Evolutionary conservation across 2,113 vertebrate species (phyloP).

Genomic region (Platycercus adscitus): DNA sequence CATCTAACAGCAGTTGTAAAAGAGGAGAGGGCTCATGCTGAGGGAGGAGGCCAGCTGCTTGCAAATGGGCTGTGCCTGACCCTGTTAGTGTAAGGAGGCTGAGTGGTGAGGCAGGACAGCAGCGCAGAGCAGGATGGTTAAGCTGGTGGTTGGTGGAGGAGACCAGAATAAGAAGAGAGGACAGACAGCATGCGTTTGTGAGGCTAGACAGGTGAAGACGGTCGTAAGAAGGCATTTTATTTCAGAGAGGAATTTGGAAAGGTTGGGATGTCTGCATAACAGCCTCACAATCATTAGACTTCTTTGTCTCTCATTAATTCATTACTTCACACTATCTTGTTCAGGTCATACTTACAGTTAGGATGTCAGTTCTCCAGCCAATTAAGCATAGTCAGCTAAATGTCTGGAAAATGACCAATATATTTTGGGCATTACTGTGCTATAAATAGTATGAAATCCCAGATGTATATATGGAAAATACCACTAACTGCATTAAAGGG

Average conservation of each 20-base stretch:
- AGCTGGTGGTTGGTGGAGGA: background rate
- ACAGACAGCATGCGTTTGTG: background rate
- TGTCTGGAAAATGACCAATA: background rate
- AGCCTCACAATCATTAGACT: background rate
- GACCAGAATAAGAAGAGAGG: background rate
- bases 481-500: background rate
- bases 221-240: background rate
- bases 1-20: background rate
- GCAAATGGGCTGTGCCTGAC: background rate
- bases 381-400: background rate
- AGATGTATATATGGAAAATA: conserved; percentile 13
- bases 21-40: background rate
- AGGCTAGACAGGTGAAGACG: background rate
- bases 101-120: background rate
- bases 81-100: background rate
- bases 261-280: background rate
- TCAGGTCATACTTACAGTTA: background rate
- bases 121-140: accelerated
- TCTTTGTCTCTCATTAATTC: background rate
- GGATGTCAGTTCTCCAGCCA: background rate
- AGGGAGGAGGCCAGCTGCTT: background rate
- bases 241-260: background rate
- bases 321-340: accelerated
- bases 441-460: background rate
- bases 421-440: background rate